These are phyloP conservation scores for Bombus pascuorum DNA, from an alignment of 1,140 invertebrate genomes.

Conservation along the genomic window DNA sequence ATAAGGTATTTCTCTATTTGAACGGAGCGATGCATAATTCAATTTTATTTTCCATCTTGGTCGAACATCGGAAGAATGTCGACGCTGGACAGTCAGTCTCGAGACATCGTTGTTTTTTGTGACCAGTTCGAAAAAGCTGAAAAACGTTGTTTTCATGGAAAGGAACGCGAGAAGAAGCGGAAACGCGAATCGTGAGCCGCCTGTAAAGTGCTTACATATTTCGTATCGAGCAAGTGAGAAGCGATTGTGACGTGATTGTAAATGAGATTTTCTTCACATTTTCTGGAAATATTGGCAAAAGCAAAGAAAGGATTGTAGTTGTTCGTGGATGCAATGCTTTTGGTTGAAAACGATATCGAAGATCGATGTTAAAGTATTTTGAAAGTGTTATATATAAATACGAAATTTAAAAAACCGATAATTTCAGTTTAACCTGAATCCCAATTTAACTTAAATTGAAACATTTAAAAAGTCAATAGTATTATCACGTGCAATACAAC, in stretches of 20 bases:
- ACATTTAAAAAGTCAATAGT: not conserved
- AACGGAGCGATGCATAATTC: slow-evolving; percentile 62
- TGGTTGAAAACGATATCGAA: not conserved
- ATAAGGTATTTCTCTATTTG: slow-evolving; percentile 25
- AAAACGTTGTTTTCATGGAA: not conserved
- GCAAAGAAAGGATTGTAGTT: not conserved
- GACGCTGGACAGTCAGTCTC: not conserved
- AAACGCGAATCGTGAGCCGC: slow-evolving; percentile 1
- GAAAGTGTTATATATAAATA: not conserved
- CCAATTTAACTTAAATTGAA: not conserved
- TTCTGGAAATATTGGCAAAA: not conserved
- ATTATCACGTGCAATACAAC: no score
- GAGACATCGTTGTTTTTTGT: not conserved
- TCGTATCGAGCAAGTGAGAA: not conserved
- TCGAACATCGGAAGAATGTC: not conserved
- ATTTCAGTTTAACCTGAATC: not conserved
- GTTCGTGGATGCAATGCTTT: not conserved
- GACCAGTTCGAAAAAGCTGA: not conserved
- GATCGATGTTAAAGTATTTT: not conserved
- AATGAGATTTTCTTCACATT: not conserved
- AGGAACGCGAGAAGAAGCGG: not conserved
- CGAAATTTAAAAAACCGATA: not conserved
- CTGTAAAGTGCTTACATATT: not conserved
- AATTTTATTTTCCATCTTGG: slow-evolving; percentile 54
- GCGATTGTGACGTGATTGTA: not conserved